A percentile compares a stretch with the other conserved stretches of the same genome.
phyloP scores from a whole-genome alignment of 23 tunicate species.

The Aplidium turbinatum region DNA sequence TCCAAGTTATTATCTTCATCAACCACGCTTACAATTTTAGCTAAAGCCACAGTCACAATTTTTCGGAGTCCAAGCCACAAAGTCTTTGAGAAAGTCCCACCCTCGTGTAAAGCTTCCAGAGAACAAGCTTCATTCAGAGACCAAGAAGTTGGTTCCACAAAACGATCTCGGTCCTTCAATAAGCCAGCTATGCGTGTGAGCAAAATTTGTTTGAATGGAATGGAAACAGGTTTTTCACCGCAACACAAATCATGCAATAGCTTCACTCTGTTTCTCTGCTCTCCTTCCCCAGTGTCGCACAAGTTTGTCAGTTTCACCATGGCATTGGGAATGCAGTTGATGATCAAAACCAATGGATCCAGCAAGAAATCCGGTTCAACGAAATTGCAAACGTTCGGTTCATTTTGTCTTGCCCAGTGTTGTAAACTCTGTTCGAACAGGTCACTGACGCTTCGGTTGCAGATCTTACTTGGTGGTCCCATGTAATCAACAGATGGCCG shows the following conservation, averaged over 20 bases:
- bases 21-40: conserved; percentile 43
- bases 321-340: conserved; percentile 35
- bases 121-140: conserved; percentile 44
- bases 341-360: conserved; percentile 24
- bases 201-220: conserved; percentile 25
- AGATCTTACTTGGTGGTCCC: conserved; percentile 31
- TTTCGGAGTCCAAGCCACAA: conserved; percentile 53
- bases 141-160: conserved; percentile 21
- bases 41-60: conserved; percentile 23
- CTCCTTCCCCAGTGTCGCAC: not conserved
- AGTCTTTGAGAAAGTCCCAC: conserved; percentile 64
- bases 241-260: conserved; percentile 2
- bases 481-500: conserved; percentile 47
- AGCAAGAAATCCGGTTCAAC: conserved; percentile 6
- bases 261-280: conserved; percentile 14
- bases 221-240: not conserved
- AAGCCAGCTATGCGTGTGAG: conserved; percentile 8
- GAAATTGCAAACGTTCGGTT: not conserved
- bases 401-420: not conserved
- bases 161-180: conserved; percentile 20
- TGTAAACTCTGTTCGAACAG: conserved; percentile 25
- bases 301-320: conserved; percentile 33
- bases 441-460: conserved; percentile 36
- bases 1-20: conserved; percentile 62
- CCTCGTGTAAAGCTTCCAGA: conserved; percentile 40